Base-by-base conservation (phyloP, 30 jellyfish, hydroid and myxozoan species). In the Mastigias papua region DNA sequence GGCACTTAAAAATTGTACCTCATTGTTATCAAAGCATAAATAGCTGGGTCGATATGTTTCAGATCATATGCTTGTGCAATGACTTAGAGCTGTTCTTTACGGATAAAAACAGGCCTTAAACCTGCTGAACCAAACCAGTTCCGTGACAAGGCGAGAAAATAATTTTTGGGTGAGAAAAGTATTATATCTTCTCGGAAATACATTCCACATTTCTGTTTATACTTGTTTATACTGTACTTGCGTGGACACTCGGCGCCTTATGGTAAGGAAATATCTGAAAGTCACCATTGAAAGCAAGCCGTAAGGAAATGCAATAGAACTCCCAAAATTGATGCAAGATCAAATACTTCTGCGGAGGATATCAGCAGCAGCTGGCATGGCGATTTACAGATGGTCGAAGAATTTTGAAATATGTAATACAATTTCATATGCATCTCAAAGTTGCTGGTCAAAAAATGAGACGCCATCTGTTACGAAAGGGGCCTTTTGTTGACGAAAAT, bases 201-300 rank as follows among this genome's bases (percentile, higher is more conserved):
- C 5, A 54, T 54, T 54, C 0, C 23, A 54, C 67, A 54, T 54
- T 54, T 11, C 67, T 54, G 67, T 25, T 25, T 54, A 2, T 3
- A 5, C 27, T 21, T 21, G 27, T 54, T 19, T 21, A 5, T 54
- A 19, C 23, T 0, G 7, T 6, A 16, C 25, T 3, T 54, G 27
- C 27, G 3, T 25, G 23, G 67, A 21, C 20, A 8, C 17, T 54
- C 17, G 67, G 67, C 17, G 67, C 27, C 17, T 54, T 6, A 54
- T 54, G 67, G 67, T 25, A 54, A 54, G 67, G 67, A 54, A 54
- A 54, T 54, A 54, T 54, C 67, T 54, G 67, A 54, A 54, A 54
- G 67, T 16, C 20, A 6, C 67, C 20, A 19, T 21, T 54, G 67
- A 54, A 54, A 54, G 27, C 0, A 16, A 54, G 17, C 67, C 27